Evolutionary conservation across 2,888 invertebrate species (phyloP), one percentile per base, ranked within the genome.

Genomic region (Chymomyza amoena): DNA sequence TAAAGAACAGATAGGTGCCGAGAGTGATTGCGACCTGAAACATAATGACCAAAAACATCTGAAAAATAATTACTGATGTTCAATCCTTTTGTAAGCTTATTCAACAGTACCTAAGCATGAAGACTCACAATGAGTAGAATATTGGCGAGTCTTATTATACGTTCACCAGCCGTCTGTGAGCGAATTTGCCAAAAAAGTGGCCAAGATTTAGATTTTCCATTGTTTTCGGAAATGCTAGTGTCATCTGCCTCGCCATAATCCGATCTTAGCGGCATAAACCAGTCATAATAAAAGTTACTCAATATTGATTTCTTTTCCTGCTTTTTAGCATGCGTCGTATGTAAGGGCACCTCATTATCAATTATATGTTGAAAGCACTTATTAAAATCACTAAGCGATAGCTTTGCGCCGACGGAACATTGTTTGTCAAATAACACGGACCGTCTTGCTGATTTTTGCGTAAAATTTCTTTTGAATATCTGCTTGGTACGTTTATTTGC

Each of bases 21-120:
- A 87, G 54, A 13, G 89, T 90, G 6, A 78, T 72, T 32, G 83
- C 56, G 15, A 87, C 78, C 90, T 90, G 89, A 68, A 89, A 83
- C 61, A 85, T 61, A 74, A 90, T 77, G 64, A 87, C 73, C 75
- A 80, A 68, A 68, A 70, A 71, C 72, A 89, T 76, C 85, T 89
- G 79, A 70, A 76, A 78, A 61, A 75, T 72, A 70, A 39, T 63
- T 51, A 18, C 52, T 64, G 68, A 70, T 71, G 79, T 66, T 56
- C 61, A 70, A 66, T 64, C 61, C 36, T 56, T 20, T 45, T 52
- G 61, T 39, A 7, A 56, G n/a, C 45, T 25, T 2, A 9, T 20
- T 28, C 51, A 18, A 45, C 39, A 62, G 45, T 70, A 75, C 75
- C 69, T 68, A 70, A 63, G 50, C 13, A 64, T 63, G 4, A 13